Evolutionary conservation across 2,888 invertebrate genomes (phyloP).

Genomic region (Cheilosia vulpina): DNA sequence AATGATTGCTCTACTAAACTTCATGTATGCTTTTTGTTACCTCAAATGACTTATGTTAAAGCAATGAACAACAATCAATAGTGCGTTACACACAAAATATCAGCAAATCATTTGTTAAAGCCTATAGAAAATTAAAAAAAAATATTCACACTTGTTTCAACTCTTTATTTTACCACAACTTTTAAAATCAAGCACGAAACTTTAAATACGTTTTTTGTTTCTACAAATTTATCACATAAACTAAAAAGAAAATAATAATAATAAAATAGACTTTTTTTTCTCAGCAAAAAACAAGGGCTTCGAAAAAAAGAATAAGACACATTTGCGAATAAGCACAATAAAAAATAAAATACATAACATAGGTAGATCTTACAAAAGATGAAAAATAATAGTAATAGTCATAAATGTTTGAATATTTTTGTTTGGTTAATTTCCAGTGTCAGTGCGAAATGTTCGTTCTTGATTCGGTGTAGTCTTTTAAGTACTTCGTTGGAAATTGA

Average conservation of each 20-base stretch:
- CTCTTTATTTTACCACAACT: conserved; percentile 52
- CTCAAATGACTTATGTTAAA: too few species aligned
- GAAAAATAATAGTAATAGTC: conserved; percentile 15
- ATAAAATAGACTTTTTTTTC: conserved; percentile 27
- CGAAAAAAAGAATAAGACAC: conserved; percentile 36
- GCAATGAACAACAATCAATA: too few species aligned
- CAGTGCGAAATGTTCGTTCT: conserved; percentile 34
- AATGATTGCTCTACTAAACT: too few species aligned
- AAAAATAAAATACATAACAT: conserved; percentile 34
- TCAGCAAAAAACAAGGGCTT: conserved; percentile 31
- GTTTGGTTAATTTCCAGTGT: conserved; percentile 48
- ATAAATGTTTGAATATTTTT: neutral
- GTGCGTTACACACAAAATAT: too few species aligned
- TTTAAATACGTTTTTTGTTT: conserved; percentile 19
- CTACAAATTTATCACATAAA: conserved; percentile 71
- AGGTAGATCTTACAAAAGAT: conserved; percentile 15
- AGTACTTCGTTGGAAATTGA: conserved; percentile 55
- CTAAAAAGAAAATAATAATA: conserved; percentile 56
- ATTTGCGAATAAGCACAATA: conserved; percentile 39
- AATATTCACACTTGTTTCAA: conserved; percentile 46
- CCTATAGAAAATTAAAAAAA: conserved; percentile 6
- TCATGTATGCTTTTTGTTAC: too few species aligned
- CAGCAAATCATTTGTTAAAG: neutral
- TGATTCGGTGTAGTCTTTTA: conserved; percentile 3
- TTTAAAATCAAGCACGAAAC: conserved; percentile 48